Evolutionary conservation across 2,113 vertebrate species (phyloP).

Genomic region (Arothron firmamentum): DNA sequence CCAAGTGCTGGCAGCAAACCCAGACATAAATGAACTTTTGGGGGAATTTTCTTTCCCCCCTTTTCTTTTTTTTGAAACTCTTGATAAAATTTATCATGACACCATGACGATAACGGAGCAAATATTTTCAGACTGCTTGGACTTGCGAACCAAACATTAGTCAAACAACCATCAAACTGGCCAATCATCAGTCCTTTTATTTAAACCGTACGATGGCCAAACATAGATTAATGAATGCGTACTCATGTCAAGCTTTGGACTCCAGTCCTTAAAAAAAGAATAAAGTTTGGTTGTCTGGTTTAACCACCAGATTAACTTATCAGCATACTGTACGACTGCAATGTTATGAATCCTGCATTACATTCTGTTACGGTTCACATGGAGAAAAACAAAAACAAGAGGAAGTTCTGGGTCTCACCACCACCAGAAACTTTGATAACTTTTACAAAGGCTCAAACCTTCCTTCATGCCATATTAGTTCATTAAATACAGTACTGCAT

Average conservation of each 20-base stretch:
- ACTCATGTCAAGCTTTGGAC: conserved; percentile 1
- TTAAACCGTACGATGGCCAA: too few relatives aligned
- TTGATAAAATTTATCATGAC: conserved; percentile 41
- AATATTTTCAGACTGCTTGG: conserved; percentile 27
- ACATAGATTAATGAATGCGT: background rate
- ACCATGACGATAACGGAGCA: conserved; percentile 11
- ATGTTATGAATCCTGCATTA: too few relatives aligned
- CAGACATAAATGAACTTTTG: conserved; percentile 34
- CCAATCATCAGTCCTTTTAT: background rate
- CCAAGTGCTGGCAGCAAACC: conserved; percentile 23
- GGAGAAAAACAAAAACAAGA: too few relatives aligned
- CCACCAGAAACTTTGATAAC: too few relatives aligned
- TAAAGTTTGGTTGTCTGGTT: background rate
- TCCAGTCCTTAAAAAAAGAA: background rate
- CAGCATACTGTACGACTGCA: too few relatives aligned
- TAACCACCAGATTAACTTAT: too few relatives aligned
- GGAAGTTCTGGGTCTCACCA: too few relatives aligned
- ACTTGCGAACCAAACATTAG: conserved; percentile 24
- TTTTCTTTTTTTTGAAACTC: conserved; percentile 19
- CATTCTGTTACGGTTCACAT: too few relatives aligned
- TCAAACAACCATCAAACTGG: conserved; percentile 30
- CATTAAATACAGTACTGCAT: too few relatives aligned
- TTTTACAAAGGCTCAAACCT: too few relatives aligned
- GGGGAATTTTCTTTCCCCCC: conserved; percentile 4
- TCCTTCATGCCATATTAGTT: too few relatives aligned